Base-by-base conservation (phyloP, 2,113 vertebrate genomes). In the Lynx canadensis region DNA sequence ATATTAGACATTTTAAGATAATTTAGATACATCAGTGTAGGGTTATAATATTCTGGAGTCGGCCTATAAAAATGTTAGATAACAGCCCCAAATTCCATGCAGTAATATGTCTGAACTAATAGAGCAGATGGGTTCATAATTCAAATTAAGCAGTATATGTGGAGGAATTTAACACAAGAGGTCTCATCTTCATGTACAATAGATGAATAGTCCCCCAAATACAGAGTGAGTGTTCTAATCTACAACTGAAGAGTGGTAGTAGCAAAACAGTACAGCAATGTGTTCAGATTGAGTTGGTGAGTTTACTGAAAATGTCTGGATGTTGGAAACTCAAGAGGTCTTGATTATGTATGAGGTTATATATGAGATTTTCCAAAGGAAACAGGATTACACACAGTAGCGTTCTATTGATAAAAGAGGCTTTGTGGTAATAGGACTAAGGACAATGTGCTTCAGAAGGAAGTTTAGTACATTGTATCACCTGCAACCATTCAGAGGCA, bases 331-430 rank as follows among this genome's bases (percentile, higher is more conserved):
- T 15, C 13, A 83, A 19, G 65, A 78, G 50, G 16, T 87, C 65
- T 80, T 87, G 63, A 86, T n/a, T 38, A 74, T 48, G 57, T 68
- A 21, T 91, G 27, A 79, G 19, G 48, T 60, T 38, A 74, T 48
- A 68, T 68, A 21, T 91, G 27, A 79, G 19, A 57, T 60, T 60
- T 91, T 86, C 31, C 73, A 87, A 18, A 73, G 73, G 52, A 91
- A 91, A 63, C 63, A 63, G 7, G 63, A 78, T 13, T 71, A 85
- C 9, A 38, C 31, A 79, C 6, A 31, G 31, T 80, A 79, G 89
- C 33, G 80, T 80, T 79, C 63, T 95, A 9, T 86, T 86, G 38
- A 80, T 91, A 66, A 79, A 91, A 82, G 89, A 63, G 45, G 80
- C 41, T 76, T 95, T 78, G 33, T 80, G 18, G 33, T 79, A 76